Evolutionary conservation across 2,797 vertebrate genomes (phyloP), one percentile per base, ranked within the genome.

Genomic region (Acanthiza pusilla): DNA sequence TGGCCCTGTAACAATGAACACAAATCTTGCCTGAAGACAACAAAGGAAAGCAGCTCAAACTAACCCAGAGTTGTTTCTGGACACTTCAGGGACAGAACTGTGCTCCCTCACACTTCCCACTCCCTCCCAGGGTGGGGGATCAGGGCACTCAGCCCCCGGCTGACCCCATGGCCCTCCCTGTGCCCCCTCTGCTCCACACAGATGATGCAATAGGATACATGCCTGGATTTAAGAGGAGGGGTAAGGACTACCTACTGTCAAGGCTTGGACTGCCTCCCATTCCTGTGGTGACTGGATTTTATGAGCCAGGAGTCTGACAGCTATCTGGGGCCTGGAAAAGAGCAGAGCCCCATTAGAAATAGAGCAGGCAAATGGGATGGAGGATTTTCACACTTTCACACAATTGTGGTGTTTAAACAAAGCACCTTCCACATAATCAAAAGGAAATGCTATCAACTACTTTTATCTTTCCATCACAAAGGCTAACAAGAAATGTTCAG

Each of bases 231-330:
- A 50, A 81, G 62, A 94, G 85, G n/a, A 89, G 58, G 50, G 36
- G 67, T 50, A 79, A 67, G 47, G 93, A 27, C 50, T 73, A 98
- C 98, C 98, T 96, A 99, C 99, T 95, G 98, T 99, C 94, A 99
- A 97, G 48, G 99, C 98, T 93, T 99, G 99, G 45, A 99, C 95
- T 0, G 99, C 99, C 93, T 99, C 99, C 99, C 99, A 99, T 97
- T 99, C 99, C 97, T 99, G 99, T 3, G 99, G 99, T 2, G 99
- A 99, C 95, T 99, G 99, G 96, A 99, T 98, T 98, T 99, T 99
- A 96, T 99, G 98, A 82, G 98, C 99, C 97, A 99, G 92, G 30
- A 99, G 98, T 78, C 99, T 98, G 75, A 99, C 98, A 1, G 99
- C 98, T 88, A 99, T 99, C 98, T 99, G 99, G 30, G 99, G 99